Evolutionary conservation across 2,888 invertebrate genomes (phyloP).

Genomic region (Napeogenes sylphis): DNA sequence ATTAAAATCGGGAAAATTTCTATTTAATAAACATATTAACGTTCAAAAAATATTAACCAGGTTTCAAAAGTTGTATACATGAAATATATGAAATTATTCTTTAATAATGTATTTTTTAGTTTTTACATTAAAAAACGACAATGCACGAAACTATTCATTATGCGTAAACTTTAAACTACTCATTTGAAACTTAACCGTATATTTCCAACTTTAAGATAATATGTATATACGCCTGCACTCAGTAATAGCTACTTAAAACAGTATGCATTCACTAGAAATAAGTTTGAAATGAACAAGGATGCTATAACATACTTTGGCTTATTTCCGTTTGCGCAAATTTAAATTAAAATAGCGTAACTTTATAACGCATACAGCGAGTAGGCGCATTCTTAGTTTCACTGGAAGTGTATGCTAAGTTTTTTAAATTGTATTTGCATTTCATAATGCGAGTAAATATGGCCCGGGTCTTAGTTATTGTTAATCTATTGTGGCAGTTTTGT

Average conservation of each 20-base stretch:
- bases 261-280: conserved; percentile 26
- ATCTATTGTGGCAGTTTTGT: background rate
- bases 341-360: conserved; percentile 33
- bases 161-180: conserved; percentile 8
- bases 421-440: conserved; percentile 76
- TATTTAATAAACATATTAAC: too few species aligned
- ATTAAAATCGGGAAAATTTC: too few species aligned
- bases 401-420: conserved; percentile 74
- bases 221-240: conserved; percentile 23
- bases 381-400: conserved; percentile 58
- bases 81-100: too few species aligned
- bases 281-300: conserved; percentile 30
- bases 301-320: conserved; percentile 31
- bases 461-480: conserved; percentile 38
- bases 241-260: conserved; percentile 18
- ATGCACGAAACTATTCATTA: background rate
- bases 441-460: conserved; percentile 69
- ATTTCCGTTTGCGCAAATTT: conserved; percentile 33
- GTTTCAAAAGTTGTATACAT: too few species aligned
- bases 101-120: too few species aligned
- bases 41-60: too few species aligned
- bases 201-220: conserved; percentile 17
- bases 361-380: conserved; percentile 40
- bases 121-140: too few species aligned
- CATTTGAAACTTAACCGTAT: conserved; percentile 8